Evolutionary conservation across 23 tunicate genomes (phyloP).

Genomic region (Botrylloides violaceus): DNA sequence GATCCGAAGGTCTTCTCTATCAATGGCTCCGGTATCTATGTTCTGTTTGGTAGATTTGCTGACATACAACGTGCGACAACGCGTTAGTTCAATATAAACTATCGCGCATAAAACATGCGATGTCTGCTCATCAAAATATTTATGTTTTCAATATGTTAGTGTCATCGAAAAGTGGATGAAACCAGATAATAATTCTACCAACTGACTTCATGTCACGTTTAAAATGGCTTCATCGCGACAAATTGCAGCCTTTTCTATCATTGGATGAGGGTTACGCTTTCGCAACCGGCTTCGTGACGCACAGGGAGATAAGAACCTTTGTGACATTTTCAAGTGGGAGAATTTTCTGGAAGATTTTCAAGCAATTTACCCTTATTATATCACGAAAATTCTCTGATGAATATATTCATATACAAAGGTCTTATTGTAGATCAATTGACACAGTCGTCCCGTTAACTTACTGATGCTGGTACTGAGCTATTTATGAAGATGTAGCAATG

Average conservation of each 20-base stretch:
- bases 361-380: no score
- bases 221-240: no score
- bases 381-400: neutral
- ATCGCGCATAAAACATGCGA: no score
- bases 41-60: no score
- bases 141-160: neutral
- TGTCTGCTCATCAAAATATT: slow-evolving; percentile 1
- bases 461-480: no score
- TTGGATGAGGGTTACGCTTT: neutral
- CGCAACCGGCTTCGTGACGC: neutral
- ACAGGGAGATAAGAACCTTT: neutral
- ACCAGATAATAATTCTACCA: neutral
- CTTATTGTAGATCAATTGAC: neutral
- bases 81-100: neutral
- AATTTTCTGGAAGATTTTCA: neutral
- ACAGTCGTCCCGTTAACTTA: neutral
- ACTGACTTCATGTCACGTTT: neutral
- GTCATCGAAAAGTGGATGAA: neutral
- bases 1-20: no score
- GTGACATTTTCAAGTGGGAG: neutral
- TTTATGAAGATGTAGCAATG: neutral
- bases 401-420: neutral
- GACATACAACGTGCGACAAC: neutral
- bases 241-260: neutral
- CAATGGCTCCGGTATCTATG: no score